Evolutionary conservation across 2,888 invertebrate genomes (phyloP).

Genomic region (Rugalucina vietnamica): DNA sequence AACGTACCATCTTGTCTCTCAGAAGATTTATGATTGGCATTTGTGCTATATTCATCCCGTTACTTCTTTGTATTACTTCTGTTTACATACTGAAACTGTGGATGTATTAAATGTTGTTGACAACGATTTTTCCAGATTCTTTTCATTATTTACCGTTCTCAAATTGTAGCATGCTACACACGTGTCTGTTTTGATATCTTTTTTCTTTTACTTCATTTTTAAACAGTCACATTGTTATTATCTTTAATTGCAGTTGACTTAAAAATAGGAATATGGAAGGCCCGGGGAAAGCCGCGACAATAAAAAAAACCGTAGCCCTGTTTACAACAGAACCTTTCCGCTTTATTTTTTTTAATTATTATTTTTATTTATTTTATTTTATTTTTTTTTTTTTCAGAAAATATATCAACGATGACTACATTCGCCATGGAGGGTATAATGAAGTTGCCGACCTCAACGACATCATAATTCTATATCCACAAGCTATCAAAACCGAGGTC

Average conservation of each 20-base stretch:
- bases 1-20: too few relatives aligned
- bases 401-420: conserved; percentile 70
- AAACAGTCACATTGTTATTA: too few relatives aligned
- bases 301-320: too few relatives aligned
- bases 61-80: not conserved
- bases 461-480: conserved; percentile 79
- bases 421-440: conserved; percentile 75
- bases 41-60: not conserved
- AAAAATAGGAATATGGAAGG: too few relatives aligned
- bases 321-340: too few relatives aligned
- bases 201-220: too few relatives aligned
- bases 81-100: not conserved
- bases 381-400: conserved; percentile 52
- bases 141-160: not conserved
- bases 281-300: too few relatives aligned
- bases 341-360: too few relatives aligned
- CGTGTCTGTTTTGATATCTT: too few relatives aligned
- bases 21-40: not conserved
- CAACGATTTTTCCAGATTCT: not conserved
- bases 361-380: not conserved
- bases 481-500: conserved; percentile 37
- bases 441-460: conserved; percentile 78
- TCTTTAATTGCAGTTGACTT: too few relatives aligned
- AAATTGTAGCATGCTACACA: too few relatives aligned
- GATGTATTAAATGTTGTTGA: not conserved